Evolutionary conservation across 2,888 invertebrate genomes (phyloP).

Genomic region (Oxystoma pomonae): DNA sequence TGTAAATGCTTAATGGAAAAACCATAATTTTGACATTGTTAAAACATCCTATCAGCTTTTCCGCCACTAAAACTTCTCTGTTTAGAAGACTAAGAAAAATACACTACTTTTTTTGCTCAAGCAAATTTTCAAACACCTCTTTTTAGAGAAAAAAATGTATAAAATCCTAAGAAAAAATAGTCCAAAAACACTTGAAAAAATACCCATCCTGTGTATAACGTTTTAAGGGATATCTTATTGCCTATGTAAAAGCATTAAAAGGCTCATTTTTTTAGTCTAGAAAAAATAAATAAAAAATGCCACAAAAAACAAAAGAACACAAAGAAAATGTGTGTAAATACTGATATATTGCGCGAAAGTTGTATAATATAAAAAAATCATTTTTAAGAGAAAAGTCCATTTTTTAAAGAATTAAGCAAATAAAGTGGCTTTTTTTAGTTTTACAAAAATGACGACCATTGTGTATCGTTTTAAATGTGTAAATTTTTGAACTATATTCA

Average conservation of each 20-base stretch:
- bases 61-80: not conserved
- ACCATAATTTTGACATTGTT: no score
- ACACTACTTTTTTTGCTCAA: not conserved
- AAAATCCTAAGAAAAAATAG: no score
- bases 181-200: not conserved
- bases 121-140: no score
- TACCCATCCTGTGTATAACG: not conserved
- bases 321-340: not conserved
- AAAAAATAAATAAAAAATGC: not conserved
- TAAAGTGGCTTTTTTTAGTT: not conserved
- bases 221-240: not conserved
- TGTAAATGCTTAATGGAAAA: no score
- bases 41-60: no score
- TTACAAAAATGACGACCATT: not conserved
- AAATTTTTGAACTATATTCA: conserved; percentile 47
- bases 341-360: not conserved
- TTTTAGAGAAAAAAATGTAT: no score
- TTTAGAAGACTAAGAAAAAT: not conserved
- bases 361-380: not conserved
- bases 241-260: not conserved
- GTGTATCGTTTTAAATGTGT: conserved; percentile 27
- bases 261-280: not conserved
- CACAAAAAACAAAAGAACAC: not conserved
- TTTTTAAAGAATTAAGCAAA: not conserved
- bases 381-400: not conserved